Base-by-base conservation (phyloP, 2,888 invertebrate species). In the Pyrocoelia pectoralis region DNA sequence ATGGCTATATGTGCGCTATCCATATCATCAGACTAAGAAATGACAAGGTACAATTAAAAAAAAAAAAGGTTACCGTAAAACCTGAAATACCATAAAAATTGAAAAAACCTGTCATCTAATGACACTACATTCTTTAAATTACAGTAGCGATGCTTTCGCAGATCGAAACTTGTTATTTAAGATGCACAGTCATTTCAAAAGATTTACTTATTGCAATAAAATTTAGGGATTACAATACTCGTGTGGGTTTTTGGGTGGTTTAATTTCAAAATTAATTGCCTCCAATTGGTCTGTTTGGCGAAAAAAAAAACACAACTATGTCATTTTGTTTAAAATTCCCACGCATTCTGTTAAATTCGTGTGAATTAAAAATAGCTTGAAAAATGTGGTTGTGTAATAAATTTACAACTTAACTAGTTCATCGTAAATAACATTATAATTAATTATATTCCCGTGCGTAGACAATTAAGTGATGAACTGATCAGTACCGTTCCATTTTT, bases 91-190 rank as follows among this genome's bases (percentile, higher is more conserved):
- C 52, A 40, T 40, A 65, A 61, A 70, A 68, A 67, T 46, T 55
- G 61, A 65, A 69, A n/a, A 70, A 70, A 70, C 68, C 63, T 59
- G 69, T 61, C 62, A 50, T 54, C 65, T 67, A 68, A 70, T 66
- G 69, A 69, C 64, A 59, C 69, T 65, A 65, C 70, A 70, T 70
- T 70, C 70, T 65, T 56, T 61, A 61, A 55, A 57, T 61, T 51
- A 18, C 53, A 28, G 15, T 49, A 38, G 51, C 49, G 50, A 17
- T 40, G 12, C 38, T 50, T 13, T 40, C 18, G 48, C 19, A 24
- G 48, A 48, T 56, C 10, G 38, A 56, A 49, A 13, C 19, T 48
- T 8, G 33, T 33, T 33, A 8, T 33, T n/a, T 33, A 33, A 33
- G 8, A 2, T 2, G 8, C 33, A 33, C 2, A n/a, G 2, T 3